Percentiles rank a stretch among this genome's conserved stretches.
Evolutionary conservation across 2,113 vertebrate species (phyloP).

Genomic region (Sylvia atricapilla): DNA sequence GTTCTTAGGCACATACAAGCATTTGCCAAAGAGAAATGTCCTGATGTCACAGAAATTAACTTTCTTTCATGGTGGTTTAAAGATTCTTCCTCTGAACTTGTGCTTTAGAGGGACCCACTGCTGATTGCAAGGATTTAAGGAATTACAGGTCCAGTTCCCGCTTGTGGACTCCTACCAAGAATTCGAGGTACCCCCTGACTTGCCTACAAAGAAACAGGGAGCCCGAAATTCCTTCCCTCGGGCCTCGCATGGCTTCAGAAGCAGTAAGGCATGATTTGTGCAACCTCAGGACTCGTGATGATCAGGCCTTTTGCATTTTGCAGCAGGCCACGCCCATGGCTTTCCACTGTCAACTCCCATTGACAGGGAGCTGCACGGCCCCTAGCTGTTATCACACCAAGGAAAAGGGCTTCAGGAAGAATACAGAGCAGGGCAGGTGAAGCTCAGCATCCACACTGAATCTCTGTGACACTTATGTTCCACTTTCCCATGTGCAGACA

Average conservation of each 20-base stretch:
- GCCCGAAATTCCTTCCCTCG: too few species aligned
- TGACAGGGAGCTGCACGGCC: neutral
- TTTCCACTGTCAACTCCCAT: rapidly evolving
- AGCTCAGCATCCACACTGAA: neutral
- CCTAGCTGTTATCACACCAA: rapidly evolving
- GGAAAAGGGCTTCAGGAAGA: neutral
- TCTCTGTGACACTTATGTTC: neutral
- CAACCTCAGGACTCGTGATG: rapidly evolving
- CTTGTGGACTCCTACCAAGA: neutral
- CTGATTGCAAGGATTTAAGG: neutral
- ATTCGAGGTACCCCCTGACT: neutral
- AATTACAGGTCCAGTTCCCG: neutral
- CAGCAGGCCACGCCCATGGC: rapidly evolving
- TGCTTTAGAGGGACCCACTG: neutral
- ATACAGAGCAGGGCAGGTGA: rapidly evolving
- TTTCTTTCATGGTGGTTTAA: neutral
- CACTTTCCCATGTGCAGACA: neutral
- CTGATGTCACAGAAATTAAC: too few species aligned
- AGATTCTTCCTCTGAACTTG: neutral
- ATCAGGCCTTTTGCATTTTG: neutral
- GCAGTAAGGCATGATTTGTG: rapidly evolving
- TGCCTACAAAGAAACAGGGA: neutral
- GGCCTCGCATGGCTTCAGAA: rapidly evolving
- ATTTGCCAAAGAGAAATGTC: neutral
- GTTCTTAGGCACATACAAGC: neutral